Evolutionary conservation across 2,113 vertebrate species (phyloP), one percentile per base, ranked within the genome.

Genomic region (Natator depressus): DNA sequence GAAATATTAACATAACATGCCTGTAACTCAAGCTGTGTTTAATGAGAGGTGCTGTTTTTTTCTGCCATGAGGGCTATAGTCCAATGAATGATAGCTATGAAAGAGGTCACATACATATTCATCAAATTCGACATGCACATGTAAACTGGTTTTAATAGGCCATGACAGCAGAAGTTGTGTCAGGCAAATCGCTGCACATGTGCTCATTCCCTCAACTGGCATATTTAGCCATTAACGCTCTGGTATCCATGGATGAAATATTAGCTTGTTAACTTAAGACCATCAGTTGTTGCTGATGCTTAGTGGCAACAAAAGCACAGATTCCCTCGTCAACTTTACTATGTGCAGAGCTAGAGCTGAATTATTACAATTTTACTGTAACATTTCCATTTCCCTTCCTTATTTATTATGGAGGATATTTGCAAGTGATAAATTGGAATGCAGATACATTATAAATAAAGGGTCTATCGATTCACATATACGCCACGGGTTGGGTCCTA

Each of bases 101-200:
- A 99, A 98, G 99, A 99, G 99, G 99, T 99, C 99, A 99, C 99
- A 99, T 99, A 98, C 99, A 99, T 99, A 99, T 99, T 99, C 99
- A 99, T 99, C 98, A 98, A 98, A 99, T 99, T 99, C 98, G 99
- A 99, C 99, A 98, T 99, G 99, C 99, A 99, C 99, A 99, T 99
- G 99, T 99, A 99, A 99, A 99, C 98, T 98, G 98, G 98, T 98
- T 99, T 99, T 99, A 99, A 99, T 99, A 99, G 99, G 98, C 98
- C 98, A 98, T 99, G 99, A 99, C 99, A 99, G 99, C 97, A 98
- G 97, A 99, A 98, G 99, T 99, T 98, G 98, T 99, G 98, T 98
- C 98, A 90, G 98, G 98, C 98, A 98, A 98, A 98, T 98, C 97
- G 97, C 98, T 97, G 98, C 98, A 98, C 97, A 98, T 98, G 98